These are phyloP conservation scores for Sitta carolinensis DNA, from an alignment of 2,797 vertebrate species.

Conservation along the genomic window DNA sequence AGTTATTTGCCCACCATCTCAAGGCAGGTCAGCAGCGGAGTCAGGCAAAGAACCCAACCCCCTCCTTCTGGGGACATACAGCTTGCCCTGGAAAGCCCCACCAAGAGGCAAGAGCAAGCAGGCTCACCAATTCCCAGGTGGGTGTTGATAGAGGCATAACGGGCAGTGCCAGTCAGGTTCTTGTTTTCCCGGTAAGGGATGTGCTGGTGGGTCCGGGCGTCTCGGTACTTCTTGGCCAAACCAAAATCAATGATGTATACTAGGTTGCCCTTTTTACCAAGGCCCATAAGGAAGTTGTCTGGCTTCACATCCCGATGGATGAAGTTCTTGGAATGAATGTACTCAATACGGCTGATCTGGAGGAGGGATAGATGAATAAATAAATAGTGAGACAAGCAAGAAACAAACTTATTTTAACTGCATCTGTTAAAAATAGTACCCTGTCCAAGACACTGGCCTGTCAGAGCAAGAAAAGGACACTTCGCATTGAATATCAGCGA, in stretches of 20 bases:
- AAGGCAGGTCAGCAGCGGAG: neutral
- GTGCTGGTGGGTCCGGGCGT: slow-evolving; percentile 96
- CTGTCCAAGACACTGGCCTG: neutral
- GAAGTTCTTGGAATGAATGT: slow-evolving; percentile 98
- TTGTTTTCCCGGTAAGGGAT: slow-evolving; percentile 98
- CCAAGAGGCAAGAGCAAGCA: neutral
- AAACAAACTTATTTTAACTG: neutral
- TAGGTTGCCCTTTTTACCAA: slow-evolving; percentile 96
- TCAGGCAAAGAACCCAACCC: neutral
- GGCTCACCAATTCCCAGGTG: slow-evolving; percentile 93
- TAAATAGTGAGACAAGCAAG: neutral
- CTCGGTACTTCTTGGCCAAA: slow-evolving; percentile 95
- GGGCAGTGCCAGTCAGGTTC: slow-evolving; percentile 95
- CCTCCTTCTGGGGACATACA: neutral
- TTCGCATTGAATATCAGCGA: neutral
- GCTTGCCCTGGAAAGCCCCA: neutral
- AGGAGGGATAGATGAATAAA: neutral
- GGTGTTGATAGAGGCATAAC: slow-evolving; percentile 97
- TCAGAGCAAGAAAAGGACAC: neutral
- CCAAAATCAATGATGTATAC: slow-evolving; percentile 99
- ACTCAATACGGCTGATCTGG: slow-evolving; percentile 96
- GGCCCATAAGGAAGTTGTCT: slow-evolving; percentile 96
- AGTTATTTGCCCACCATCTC: neutral
- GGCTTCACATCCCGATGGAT: slow-evolving; percentile 97
- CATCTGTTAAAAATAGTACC: neutral